Conservation (phyloP, 2,113 vertebrate genomes). For the Sander vitreus region DNA sequence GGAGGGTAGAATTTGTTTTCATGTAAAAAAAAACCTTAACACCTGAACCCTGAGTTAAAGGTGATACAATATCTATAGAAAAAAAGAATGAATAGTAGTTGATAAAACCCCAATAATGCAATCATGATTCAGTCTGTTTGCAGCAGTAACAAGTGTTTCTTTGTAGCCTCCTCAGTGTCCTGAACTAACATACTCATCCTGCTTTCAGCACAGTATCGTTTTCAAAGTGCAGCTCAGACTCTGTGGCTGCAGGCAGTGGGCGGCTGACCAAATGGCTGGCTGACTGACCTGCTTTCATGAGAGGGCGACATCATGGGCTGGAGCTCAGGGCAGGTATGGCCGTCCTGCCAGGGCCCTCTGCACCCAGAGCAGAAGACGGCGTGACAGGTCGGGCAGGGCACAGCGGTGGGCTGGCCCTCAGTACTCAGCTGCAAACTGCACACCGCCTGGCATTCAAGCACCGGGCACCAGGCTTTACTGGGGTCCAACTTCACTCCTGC, state of each 20-base stretch:
- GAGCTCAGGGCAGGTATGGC: conserved; percentile 84
- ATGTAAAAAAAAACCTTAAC: too few species aligned
- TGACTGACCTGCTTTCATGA: conserved; percentile 87
- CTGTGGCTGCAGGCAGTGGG: conserved; percentile 5
- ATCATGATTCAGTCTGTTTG: background rate
- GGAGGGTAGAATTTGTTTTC: too few species aligned
- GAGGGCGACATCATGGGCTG: conserved; percentile 74
- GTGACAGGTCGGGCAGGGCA: conserved; percentile 88
- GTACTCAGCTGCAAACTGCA: conserved; percentile 82
- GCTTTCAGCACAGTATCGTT: conserved; percentile 28
- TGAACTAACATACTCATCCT: conserved; percentile 17
- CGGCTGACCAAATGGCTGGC: background rate
- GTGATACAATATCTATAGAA: background rate
- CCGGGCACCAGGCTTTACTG: conserved; percentile 91
- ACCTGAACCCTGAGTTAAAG: background rate
- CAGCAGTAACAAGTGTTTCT: conserved; percentile 5
- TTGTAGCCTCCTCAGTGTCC: background rate
- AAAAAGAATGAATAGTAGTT: background rate
- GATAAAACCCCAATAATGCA: background rate
- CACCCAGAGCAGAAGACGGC: conserved; percentile 91
- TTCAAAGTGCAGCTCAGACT: conserved; percentile 26
- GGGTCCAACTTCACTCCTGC: conserved; percentile 95
- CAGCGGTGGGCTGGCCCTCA: conserved; percentile 79
- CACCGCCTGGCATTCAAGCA: conserved; percentile 90
- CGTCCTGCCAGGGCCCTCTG: conserved; percentile 87